Base-by-base conservation (phyloP, 2,888 invertebrate species). In the Rhorus exstirpatorius region DNA sequence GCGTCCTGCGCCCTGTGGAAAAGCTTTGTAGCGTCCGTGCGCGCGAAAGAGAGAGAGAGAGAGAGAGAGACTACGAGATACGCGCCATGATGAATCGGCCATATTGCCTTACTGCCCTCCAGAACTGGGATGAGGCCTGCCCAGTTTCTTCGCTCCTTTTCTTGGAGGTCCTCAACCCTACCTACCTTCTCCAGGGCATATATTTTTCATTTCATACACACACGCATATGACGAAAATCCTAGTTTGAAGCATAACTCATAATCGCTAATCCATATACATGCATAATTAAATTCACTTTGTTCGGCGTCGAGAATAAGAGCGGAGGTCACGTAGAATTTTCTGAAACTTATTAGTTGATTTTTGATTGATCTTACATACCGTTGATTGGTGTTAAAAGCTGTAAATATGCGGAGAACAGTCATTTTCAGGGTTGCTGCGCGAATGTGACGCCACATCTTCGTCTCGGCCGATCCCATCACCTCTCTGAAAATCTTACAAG, bases 11-110 rank as follows among this genome's bases (percentile, higher is more conserved):
- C 88, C 86, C 87, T 87, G 85, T 82, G 85, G 74, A 84, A 82
- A 85, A 86, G 77, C 82, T 78, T 53, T 35, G 65, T 72, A 78
- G 53, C 79, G 79, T 79, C 76, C 83, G 74, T 46, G 65, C 75
- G 67, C 24, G 41, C 44, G 51, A 55, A 31, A 53, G 55, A 46
- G 46, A 46, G 35, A 67, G 65, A 65, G 35, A 65, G 75, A 63
- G 74, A 24, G 78, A 85, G 87, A 72, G 76, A 79, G 76, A 72
- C 79, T 80, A 70, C 85, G 84, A 85, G 75, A 84, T 83, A 89
- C 84, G 89, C 88, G 88, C 88, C 89, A 90, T 91, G 91, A 92
- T 91, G 90, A 91, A 92, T 92, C 91, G 91, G 91, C 90, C 91
- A 89, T 91, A 87, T 91, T 92, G 89, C 87, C 88, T 87, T 84